Evolutionary conservation across 1,140 invertebrate species (phyloP).

Genomic region (Drosophila biarmipes): DNA sequence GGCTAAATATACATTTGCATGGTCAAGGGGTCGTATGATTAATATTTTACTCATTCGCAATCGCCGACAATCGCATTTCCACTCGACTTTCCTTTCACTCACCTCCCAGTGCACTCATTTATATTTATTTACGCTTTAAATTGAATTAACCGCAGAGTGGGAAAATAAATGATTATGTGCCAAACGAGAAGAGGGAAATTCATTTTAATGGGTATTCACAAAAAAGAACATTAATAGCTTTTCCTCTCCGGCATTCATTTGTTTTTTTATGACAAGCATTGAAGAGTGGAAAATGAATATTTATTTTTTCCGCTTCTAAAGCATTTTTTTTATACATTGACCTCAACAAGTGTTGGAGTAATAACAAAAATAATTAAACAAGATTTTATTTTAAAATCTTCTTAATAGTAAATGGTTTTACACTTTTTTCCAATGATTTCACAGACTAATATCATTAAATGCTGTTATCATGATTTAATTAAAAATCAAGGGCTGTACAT

Average conservation of each 20-base stretch:
- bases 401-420: not conserved
- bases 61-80: conserved; percentile 15
- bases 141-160: conserved; percentile 56
- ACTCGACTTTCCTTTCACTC: conserved; percentile 30
- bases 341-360: not conserved
- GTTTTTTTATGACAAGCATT: conserved; percentile 10
- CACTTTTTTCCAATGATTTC: not conserved
- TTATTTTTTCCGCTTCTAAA: not conserved
- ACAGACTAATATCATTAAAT: not conserved
- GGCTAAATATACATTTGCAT: not conserved
- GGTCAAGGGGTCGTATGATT: conserved; percentile 22
- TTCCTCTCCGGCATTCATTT: conserved; percentile 18
- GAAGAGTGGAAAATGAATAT: conserved; percentile 16
- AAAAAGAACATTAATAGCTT: conserved; percentile 30
- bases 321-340: conserved; percentile 10
- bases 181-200: conserved; percentile 16
- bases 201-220: conserved; percentile 14
- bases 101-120: conserved; percentile 16
- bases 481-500: not conserved
- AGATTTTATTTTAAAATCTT: not conserved
- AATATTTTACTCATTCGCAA: conserved; percentile 37
- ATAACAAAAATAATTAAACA: not conserved
- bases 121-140: conserved; percentile 49
- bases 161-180: conserved; percentile 44
- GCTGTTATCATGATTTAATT: not conserved